A percentile compares a stretch with the other conserved stretches of the same genome.
Evolutionary conservation across 2,113 vertebrate species (phyloP).

Genomic region (Chaetodon auriga): DNA sequence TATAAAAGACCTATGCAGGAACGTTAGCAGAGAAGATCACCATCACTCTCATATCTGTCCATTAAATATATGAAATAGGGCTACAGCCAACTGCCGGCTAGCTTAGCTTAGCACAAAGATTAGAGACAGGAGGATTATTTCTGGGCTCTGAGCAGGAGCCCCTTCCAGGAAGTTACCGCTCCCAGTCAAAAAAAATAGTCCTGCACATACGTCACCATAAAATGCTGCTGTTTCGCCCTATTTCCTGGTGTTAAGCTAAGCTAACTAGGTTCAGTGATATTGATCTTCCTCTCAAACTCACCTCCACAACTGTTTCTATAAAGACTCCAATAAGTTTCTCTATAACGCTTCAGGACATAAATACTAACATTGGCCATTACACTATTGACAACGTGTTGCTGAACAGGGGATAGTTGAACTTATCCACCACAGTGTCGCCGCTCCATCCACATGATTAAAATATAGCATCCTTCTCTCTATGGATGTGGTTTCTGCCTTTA

Average conservation of each 20-base stretch:
- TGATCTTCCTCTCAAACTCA: neutral
- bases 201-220: too few species aligned
- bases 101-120: too few species aligned
- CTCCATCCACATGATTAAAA: neutral
- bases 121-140: too few species aligned
- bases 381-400: neutral
- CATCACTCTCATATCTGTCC: too few species aligned
- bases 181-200: neutral
- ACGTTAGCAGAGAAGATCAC: too few species aligned
- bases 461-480: neutral
- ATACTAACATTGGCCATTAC: neutral
- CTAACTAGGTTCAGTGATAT: neutral
- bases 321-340: neutral
- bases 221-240: too few species aligned
- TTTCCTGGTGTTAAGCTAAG: too few species aligned
- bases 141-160: too few species aligned
- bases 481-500: slow-evolving; percentile 81
- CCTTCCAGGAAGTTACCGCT: neutral
- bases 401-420: neutral
- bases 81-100: too few species aligned
- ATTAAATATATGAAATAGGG: too few species aligned
- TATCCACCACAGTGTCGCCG: neutral
- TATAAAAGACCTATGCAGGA: too few species aligned
- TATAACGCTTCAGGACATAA: neutral
- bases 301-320: neutral